These are phyloP conservation scores for Pseudochirops corinnae DNA, from an alignment of 2,797 vertebrate species.

Conservation along the genomic window DNA sequence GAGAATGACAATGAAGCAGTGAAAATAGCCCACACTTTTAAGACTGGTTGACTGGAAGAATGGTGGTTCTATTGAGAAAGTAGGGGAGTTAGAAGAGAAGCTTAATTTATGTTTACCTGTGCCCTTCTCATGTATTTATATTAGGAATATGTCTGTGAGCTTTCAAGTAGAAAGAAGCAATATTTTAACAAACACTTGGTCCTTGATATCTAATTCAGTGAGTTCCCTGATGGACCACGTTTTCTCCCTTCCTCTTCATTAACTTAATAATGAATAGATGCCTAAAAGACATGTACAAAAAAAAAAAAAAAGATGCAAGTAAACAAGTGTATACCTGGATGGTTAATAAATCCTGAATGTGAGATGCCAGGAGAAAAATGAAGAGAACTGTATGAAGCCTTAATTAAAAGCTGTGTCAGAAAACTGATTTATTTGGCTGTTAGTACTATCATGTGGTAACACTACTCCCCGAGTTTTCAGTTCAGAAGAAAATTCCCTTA, in stretches of 20 bases:
- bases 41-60: neutral
- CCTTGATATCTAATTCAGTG: neutral
- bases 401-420: slow-evolving; percentile 3
- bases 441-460: neutral
- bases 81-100: neutral
- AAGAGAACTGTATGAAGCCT: neutral
- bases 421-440: neutral
- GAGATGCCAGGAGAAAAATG: neutral
- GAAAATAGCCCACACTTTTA: neutral
- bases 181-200: neutral
- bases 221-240: neutral
- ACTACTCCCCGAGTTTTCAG: neutral
- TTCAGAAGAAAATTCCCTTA: slow-evolving; percentile 13
- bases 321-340: neutral
- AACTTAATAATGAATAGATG: neutral
- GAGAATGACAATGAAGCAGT: neutral
- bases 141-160: neutral
- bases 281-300: slow-evolving; percentile 1
- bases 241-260: neutral
- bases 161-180: neutral
- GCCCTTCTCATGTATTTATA: neutral
- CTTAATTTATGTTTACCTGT: neutral
- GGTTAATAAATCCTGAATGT: neutral
- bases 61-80: neutral
- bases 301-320: neutral